These are phyloP conservation scores for Phalloptychus januarius DNA, from an alignment of 2,797 vertebrate species.

Conservation along the genomic window DNA sequence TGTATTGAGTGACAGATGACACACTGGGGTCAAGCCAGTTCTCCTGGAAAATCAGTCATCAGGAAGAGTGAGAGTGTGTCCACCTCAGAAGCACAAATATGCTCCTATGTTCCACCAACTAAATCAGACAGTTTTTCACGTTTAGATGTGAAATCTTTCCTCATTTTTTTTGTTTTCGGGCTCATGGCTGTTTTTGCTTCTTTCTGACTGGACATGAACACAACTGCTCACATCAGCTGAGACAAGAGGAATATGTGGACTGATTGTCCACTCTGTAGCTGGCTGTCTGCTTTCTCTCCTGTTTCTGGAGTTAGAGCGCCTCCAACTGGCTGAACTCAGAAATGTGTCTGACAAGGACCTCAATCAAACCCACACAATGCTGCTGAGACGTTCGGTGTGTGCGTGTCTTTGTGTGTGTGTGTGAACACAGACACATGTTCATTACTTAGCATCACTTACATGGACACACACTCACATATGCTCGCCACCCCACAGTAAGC, in stretches of 20 bases:
- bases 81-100: neutral
- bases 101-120: neutral
- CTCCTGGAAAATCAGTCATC: slow-evolving; percentile 34
- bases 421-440: slow-evolving; percentile 15
- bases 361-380: slow-evolving; percentile 16
- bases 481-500: slow-evolving; percentile 39
- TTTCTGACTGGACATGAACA: slow-evolving; percentile 26
- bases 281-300: neutral
- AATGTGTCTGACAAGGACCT: neutral
- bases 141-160: slow-evolving; percentile 10
- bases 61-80: neutral
- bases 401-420: neutral
- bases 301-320: slow-evolving; percentile 62
- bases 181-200: slow-evolving; percentile 6
- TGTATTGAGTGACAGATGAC: slow-evolving; percentile 53
- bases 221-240: neutral
- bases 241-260: neutral
- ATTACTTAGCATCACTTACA: slow-evolving; percentile 15
- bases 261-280: neutral
- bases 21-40: slow-evolving; percentile 39
- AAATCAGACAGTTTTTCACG: slow-evolving; percentile 18
- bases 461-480: slow-evolving; percentile 26
- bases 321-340: slow-evolving; percentile 51
- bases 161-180: slow-evolving; percentile 9
- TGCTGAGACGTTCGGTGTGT: slow-evolving; percentile 6